These are phyloP conservation scores for Apis laboriosa DNA, from an alignment of 1,140 invertebrate species.

Conservation along the genomic window DNA sequence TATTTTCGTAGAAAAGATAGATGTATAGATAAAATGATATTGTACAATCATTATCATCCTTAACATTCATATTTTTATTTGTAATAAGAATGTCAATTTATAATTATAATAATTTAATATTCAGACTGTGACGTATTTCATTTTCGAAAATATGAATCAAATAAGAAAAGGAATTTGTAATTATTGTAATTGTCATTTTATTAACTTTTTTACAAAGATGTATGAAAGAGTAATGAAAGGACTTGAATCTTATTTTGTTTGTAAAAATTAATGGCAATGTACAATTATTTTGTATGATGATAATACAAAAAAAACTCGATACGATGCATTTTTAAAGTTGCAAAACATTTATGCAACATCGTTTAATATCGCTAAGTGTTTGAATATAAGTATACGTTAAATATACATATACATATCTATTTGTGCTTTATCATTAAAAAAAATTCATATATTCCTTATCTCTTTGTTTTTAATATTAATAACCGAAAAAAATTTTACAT, in stretches of 20 bases:
- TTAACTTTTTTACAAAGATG: too few species aligned
- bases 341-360: not conserved
- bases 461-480: not conserved
- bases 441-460: not conserved
- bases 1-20: conserved; percentile 16
- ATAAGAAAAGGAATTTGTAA: not conserved
- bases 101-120: not conserved
- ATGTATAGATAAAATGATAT: not conserved
- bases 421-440: not conserved
- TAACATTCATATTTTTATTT: not conserved
- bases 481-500: not conserved
- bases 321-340: not conserved
- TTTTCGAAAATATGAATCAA: not conserved
- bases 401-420: conserved; percentile 58
- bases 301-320: not conserved
- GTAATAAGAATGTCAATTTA: not conserved
- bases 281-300: not conserved
- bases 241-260: not conserved
- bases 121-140: too few species aligned
- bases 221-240: not conserved
- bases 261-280: not conserved
- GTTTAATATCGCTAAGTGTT: conserved; percentile 48
- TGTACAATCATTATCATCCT: not conserved
- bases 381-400: conserved; percentile 56
- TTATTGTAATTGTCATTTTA: not conserved